Evolutionary conservation across 1,140 invertebrate species (phyloP).

Genomic region (Zaprionus tsacasi): DNA sequence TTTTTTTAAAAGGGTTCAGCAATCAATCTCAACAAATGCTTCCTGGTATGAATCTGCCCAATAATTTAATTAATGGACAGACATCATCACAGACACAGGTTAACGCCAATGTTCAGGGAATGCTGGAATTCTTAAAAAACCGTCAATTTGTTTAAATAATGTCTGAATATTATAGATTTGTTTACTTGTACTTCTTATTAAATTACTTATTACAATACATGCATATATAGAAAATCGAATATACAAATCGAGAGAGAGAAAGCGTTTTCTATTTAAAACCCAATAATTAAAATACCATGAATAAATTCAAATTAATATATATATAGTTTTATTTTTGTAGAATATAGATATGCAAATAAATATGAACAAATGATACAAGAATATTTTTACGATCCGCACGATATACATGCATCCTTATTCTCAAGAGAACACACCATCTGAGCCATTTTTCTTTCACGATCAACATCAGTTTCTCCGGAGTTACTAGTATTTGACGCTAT

Average conservation of each 20-base stretch:
- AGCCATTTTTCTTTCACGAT: conserved; percentile 88
- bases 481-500: conserved; percentile 13
- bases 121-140: conserved; percentile 83
- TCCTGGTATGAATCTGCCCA: conserved; percentile 72
- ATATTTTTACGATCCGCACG: conserved; percentile 87
- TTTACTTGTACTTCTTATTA: conserved; percentile 73
- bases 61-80: conserved; percentile 72
- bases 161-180: conserved; percentile 67
- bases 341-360: conserved; percentile 56
- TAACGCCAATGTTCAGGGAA: conserved; percentile 83
- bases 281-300: background rate
- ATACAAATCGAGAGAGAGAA: conserved; percentile 41
- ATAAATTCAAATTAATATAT: conserved; percentile 5
- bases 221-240: conserved; percentile 75
- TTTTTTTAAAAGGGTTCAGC: conserved; percentile 57
- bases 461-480: conserved; percentile 51
- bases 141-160: conserved; percentile 81
- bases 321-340: conserved; percentile 12
- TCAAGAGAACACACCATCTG: conserved; percentile 93
- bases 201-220: conserved; percentile 73
- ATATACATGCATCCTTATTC: conserved; percentile 96
- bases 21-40: conserved; percentile 66
- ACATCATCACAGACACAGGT: conserved; percentile 77
- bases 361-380: conserved; percentile 54
- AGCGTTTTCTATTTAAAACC: conserved; percentile 25